phyloP scores from a whole-genome alignment of 2,888 invertebrate genomes.

The Drosophila nr. fundita region DNA sequence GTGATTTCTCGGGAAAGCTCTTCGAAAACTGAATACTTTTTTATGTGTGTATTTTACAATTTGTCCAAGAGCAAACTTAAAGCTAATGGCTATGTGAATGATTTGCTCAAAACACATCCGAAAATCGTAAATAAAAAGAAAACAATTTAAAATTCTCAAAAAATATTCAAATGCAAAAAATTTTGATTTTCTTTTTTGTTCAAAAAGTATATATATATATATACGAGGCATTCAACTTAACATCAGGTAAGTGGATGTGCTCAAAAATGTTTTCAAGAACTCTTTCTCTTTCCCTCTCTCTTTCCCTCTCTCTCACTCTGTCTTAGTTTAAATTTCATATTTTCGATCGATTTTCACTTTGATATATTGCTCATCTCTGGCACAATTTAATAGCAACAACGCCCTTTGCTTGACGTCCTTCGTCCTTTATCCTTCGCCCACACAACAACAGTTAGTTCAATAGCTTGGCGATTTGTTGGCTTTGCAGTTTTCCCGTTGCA shows the following conservation, averaged over 20 bases:
- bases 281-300: neutral
- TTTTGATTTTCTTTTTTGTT: neutral
- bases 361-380: constrained; percentile 30
- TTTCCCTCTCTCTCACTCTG: neutral
- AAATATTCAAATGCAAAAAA: neutral
- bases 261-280: neutral
- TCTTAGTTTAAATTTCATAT: neutral
- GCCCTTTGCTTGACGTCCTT: neutral
- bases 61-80: neutral
- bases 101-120: neutral
- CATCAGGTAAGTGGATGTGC: neutral
- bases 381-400: constrained; percentile 4
- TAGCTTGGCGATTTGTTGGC: constrained; percentile 63
- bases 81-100: neutral
- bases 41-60: neutral
- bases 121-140: neutral
- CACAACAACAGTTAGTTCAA: constrained; percentile 52
- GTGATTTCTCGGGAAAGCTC: neutral
- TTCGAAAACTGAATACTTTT: neutral
- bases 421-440: neutral
- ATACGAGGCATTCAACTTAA: neutral
- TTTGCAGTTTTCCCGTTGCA: constrained; percentile 47
- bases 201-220: neutral
- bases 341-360: neutral
- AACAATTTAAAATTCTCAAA: neutral